Conservation (phyloP, 2,797 vertebrate genomes). For the Sebastes minor region DNA sequence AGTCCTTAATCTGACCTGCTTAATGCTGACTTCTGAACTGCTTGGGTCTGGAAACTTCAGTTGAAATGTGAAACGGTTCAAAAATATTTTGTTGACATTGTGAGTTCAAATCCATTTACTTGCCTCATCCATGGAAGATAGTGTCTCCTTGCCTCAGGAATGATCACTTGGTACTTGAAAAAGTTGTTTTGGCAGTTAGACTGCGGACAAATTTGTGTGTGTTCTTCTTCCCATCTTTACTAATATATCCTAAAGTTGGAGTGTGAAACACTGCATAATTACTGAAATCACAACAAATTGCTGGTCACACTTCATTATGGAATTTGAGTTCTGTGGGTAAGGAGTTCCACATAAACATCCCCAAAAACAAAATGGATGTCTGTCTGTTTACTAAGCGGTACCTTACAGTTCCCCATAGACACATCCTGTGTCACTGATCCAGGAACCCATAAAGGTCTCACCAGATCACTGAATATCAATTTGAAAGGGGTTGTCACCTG, state of each 20-base stretch:
- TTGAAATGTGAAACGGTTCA: background rate
- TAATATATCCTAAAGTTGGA: background rate
- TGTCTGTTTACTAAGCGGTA: background rate
- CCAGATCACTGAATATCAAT: background rate
- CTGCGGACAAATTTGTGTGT: background rate
- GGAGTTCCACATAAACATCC: background rate
- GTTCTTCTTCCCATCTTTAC: background rate
- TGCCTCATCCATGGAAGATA: constrained; percentile 12
- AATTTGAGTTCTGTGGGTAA: background rate
- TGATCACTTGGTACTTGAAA: constrained; percentile 28
- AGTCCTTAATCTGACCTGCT: background rate
- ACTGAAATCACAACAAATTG: background rate
- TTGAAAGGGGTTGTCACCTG: background rate
- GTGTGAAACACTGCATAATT: background rate
- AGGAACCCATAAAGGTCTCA: background rate
- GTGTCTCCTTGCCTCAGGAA: constrained; percentile 27
- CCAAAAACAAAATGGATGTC: background rate
- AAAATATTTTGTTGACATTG: constrained; percentile 2
- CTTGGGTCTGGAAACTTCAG: background rate
- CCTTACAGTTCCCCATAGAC: background rate
- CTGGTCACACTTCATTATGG: background rate
- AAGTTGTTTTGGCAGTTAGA: constrained; percentile 11
- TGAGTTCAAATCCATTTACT: constrained; percentile 9
- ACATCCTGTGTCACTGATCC: background rate
- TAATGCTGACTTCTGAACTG: background rate